Evolutionary conservation across 2,888 invertebrate genomes (phyloP).

Genomic region (Aphidoletes aphidimyza): DNA sequence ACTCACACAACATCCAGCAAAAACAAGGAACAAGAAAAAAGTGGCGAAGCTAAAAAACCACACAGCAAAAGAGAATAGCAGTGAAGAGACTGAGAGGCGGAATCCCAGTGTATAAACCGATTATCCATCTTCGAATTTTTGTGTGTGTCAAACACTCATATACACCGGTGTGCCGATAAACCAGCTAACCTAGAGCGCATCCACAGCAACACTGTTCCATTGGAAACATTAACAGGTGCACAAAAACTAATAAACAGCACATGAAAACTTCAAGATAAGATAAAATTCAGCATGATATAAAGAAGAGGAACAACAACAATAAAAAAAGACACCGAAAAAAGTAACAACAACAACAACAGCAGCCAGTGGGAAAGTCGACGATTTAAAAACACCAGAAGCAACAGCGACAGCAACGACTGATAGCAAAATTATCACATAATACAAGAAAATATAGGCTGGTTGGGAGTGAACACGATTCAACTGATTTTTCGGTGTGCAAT

Average conservation of each 20-base stretch:
- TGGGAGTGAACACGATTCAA: neutral
- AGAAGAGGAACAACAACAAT: neutral
- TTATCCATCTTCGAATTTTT: neutral
- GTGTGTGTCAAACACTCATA: neutral
- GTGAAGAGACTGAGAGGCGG: too few relatives aligned
- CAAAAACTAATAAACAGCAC: slow-evolving; percentile 39
- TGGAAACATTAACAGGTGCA: neutral
- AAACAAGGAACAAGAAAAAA: neutral
- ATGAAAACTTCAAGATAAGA: neutral
- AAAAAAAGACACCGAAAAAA: neutral
- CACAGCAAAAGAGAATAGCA: too few relatives aligned
- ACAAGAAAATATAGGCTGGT: neutral
- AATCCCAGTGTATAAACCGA: slow-evolving; percentile 8
- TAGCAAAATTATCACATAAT: slow-evolving; percentile 15
- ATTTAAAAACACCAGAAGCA: neutral
- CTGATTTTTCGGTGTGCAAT: neutral
- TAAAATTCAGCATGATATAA: slow-evolving; percentile 17
- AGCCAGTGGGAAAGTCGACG: neutral
- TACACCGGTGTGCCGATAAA: neutral
- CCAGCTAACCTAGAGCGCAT: neutral
- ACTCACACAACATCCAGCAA: too few relatives aligned
- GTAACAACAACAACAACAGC: neutral
- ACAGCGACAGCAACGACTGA: neutral
- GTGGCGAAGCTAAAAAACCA: neutral
- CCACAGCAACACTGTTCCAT: neutral